These are phyloP conservation scores for Drosophila varians DNA, from an alignment of 1,140 invertebrate species.

Conservation along the genomic window DNA sequence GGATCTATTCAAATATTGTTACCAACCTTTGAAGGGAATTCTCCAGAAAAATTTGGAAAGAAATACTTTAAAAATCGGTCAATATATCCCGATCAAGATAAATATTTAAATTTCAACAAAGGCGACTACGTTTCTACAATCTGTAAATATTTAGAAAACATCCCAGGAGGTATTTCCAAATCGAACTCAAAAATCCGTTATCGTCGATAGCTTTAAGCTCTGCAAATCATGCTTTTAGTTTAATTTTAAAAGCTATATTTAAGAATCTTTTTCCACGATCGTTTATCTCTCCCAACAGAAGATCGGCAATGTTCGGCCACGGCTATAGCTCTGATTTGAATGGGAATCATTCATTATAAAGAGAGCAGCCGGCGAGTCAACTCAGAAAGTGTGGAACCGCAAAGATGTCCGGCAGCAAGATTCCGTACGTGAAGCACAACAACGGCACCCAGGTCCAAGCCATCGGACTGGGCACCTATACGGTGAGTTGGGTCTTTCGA, in stretches of 20 bases:
- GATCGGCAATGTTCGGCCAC: too few relatives aligned
- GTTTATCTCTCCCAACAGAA: not conserved
- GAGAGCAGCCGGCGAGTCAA: slow-evolving; percentile 2
- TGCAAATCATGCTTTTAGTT: not conserved
- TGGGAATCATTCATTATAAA: not conserved
- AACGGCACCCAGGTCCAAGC: slow-evolving; percentile 88
- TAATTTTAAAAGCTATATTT: not conserved
- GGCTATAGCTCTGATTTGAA: too few relatives aligned
- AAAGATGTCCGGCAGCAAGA: slow-evolving; percentile 62
- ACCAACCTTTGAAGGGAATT: too few relatives aligned
- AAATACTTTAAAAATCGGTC: too few relatives aligned
- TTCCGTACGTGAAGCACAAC: slow-evolving; percentile 84
- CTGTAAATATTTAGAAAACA: too few relatives aligned
- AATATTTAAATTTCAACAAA: too few relatives aligned
- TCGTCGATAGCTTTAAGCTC: not conserved
- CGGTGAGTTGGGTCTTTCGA: slow-evolving; percentile 85
- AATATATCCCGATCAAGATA: too few relatives aligned
- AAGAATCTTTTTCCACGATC: not conserved
- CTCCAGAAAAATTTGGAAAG: too few relatives aligned
- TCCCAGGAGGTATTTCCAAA: too few relatives aligned
- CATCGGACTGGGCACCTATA: slow-evolving; percentile 91
- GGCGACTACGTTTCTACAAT: too few relatives aligned
- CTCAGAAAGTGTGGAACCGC: slow-evolving; percentile 43
- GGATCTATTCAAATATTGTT: too few relatives aligned
- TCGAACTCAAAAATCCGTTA: too few relatives aligned